A percentile compares a stretch with the other conserved stretches of the same genome.
phyloP scores from a whole-genome alignment of 2,113 vertebrate species.

The Nibea coibor region DNA sequence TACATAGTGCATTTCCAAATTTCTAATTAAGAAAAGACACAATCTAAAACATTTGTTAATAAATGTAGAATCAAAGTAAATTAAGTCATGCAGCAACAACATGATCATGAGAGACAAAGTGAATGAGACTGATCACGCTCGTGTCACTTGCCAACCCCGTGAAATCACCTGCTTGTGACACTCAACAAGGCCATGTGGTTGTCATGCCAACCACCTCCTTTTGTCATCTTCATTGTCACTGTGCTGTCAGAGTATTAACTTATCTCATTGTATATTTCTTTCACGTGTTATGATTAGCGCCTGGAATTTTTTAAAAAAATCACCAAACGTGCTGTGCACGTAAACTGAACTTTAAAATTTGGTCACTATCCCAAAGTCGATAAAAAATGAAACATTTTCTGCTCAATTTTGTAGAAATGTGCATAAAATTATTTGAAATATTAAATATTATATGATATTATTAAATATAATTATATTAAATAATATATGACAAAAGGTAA shows the following conservation, averaged over 20 bases:
- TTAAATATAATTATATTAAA: too few species aligned
- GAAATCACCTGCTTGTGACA: constrained; percentile 48
- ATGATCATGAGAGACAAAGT: background rate
- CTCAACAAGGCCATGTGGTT: constrained; percentile 54
- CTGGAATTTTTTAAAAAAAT: background rate
- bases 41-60: background rate
- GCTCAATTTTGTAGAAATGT: background rate
- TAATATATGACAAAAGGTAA: background rate
- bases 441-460: too few species aligned
- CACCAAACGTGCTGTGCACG: background rate
- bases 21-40: constrained; percentile 1
- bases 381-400: background rate
- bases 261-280: background rate
- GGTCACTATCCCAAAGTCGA: background rate
- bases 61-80: background rate
- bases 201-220: constrained; percentile 65
- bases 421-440: background rate
- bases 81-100: background rate
- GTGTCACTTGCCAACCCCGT: background rate
- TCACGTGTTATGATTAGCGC: background rate
- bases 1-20: background rate
- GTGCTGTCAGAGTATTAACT: too few species aligned
- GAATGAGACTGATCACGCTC: background rate
- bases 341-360: background rate
- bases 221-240: constrained; percentile 6